These are phyloP conservation scores for Hippolais icterina DNA, from an alignment of 2,113 vertebrate genomes.

Conservation along the genomic window DNA sequence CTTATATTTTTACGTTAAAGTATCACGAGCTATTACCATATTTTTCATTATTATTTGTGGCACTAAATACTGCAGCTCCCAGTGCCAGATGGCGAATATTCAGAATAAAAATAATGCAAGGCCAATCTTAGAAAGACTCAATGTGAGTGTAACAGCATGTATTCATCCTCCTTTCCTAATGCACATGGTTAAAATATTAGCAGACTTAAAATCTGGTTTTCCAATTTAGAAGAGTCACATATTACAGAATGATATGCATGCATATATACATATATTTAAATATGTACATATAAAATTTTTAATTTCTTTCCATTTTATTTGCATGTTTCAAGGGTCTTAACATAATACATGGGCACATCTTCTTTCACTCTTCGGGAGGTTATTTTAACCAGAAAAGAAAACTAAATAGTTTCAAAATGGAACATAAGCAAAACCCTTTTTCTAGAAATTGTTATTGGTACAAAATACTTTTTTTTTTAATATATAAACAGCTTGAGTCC, in stretches of 20 bases:
- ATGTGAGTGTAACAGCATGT: constrained; percentile 30
- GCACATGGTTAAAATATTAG: constrained; percentile 49
- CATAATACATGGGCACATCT: not conserved
- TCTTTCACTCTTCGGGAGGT: not conserved
- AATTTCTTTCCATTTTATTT: not conserved
- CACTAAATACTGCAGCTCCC: constrained; percentile 46
- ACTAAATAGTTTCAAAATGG: constrained; percentile 4
- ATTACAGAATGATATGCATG: not conserved
- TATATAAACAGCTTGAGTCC: constrained; percentile 78
- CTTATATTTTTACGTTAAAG: constrained; percentile 55
- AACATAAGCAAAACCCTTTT: constrained; percentile 31
- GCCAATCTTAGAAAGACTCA: constrained; percentile 47
- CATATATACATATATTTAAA: not conserved
- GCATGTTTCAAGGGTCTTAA: not conserved
- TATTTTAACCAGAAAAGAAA: constrained; percentile 5
- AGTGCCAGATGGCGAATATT: constrained; percentile 60
- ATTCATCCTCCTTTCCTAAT: constrained; percentile 29
- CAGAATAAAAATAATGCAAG: constrained; percentile 62
- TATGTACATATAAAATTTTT: not conserved
- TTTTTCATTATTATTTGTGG: constrained; percentile 64
- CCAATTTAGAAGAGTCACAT: not conserved
- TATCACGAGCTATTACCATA: constrained; percentile 44
- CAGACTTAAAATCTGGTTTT: constrained; percentile 38
- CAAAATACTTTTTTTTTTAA: constrained; percentile 37
- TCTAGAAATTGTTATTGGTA: constrained; percentile 58